These are phyloP conservation scores for Danio aesculapii DNA, from an alignment of 2,797 vertebrate species.

Conservation along the genomic window DNA sequence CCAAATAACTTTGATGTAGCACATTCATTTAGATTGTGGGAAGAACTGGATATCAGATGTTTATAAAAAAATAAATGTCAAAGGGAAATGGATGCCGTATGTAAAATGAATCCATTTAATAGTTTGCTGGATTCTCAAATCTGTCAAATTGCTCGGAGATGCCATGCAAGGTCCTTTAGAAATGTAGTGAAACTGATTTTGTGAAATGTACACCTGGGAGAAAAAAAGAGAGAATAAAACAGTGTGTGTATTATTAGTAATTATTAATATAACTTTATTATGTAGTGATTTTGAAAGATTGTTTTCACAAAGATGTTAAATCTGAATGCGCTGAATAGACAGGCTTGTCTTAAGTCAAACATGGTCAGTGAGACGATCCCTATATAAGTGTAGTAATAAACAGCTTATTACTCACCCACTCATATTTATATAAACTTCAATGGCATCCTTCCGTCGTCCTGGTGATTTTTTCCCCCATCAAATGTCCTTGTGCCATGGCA, in stretches of 20 bases:
- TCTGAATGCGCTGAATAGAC: neutral
- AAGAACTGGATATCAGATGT: neutral
- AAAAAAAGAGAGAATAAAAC: too few species aligned
- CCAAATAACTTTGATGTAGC: neutral
- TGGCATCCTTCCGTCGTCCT: neutral
- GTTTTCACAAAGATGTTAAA: too few species aligned
- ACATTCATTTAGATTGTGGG: neutral
- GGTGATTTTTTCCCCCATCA: slow-evolving; percentile 31
- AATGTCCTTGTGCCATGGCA: slow-evolving; percentile 36
- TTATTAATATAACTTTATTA: too few species aligned
- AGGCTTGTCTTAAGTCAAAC: slow-evolving; percentile 18
- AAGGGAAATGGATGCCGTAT: neutral
- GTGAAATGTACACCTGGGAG: neutral
- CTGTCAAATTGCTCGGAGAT: neutral
- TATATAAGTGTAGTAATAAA: slow-evolving; percentile 20
- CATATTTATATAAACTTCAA: neutral
- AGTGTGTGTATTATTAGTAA: too few species aligned
- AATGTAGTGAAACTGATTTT: neutral
- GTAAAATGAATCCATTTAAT: neutral
- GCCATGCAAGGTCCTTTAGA: neutral
- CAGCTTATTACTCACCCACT: slow-evolving; percentile 46
- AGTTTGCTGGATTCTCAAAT: neutral
- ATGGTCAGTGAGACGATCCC: slow-evolving; percentile 28
- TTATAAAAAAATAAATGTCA: neutral
- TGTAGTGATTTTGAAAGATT: too few species aligned